Evolutionary conservation across 2,888 invertebrate species (phyloP).

Genomic region (Brenthis daphne): DNA sequence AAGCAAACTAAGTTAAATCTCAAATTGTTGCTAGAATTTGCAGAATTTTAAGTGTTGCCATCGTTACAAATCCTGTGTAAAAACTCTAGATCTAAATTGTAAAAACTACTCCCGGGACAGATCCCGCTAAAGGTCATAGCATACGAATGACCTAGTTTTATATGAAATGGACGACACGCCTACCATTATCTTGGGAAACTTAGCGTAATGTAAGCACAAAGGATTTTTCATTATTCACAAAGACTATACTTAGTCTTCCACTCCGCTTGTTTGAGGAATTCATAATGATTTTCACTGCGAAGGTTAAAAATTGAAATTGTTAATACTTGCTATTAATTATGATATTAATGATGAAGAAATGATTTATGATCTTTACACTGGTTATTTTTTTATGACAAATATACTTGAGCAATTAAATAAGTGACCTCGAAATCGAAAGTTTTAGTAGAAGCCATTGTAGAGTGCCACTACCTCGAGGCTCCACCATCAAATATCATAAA

Average conservation of each 20-base stretch:
- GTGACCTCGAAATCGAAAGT: too few relatives aligned
- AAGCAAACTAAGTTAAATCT: too few relatives aligned
- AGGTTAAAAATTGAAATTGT: neutral
- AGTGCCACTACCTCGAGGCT: too few relatives aligned
- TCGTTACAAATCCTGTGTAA: neutral
- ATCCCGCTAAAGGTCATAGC: constrained; percentile 22
- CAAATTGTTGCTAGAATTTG: too few relatives aligned
- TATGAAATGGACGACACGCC: constrained; percentile 30
- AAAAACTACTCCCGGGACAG: constrained; percentile 19
- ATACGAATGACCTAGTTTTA: constrained; percentile 36
- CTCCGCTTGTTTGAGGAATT: neutral
- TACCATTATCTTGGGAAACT: constrained; percentile 32
- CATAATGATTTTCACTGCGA: neutral
- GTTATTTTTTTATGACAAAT: too few relatives aligned
- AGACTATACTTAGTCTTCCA: constrained; percentile 4
- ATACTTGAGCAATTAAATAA: too few relatives aligned
- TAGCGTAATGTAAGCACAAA: constrained; percentile 28
- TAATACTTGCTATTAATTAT: neutral
- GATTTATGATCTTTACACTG: neutral
- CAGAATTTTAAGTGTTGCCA: too few relatives aligned
- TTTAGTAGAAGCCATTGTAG: too few relatives aligned
- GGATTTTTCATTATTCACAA: constrained; percentile 25
- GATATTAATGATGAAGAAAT: too few relatives aligned
- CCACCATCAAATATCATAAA: too few relatives aligned
- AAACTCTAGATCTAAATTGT: constrained; percentile 7